A percentile compares a stretch with the other conserved stretches of the same genome.
These are phyloP conservation scores for Heloderma charlesbogerti DNA, from an alignment of 2,113 vertebrate species.

Conservation along the genomic window DNA sequence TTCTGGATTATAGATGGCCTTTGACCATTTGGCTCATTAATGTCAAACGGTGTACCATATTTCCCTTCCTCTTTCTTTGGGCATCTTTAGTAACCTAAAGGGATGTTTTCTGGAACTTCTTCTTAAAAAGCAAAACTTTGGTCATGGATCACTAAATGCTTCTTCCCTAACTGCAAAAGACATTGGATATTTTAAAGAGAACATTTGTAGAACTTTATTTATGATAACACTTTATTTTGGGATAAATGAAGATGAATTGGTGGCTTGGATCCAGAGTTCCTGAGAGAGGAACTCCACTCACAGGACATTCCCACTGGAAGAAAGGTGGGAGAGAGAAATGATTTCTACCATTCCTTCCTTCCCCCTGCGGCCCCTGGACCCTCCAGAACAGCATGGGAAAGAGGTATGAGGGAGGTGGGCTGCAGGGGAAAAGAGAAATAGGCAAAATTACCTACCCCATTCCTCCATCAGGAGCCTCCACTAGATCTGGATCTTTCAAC, in stretches of 20 bases:
- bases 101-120: neutral
- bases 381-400: too few relatives aligned
- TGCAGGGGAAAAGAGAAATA: too few relatives aligned
- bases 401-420: too few relatives aligned
- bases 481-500: neutral
- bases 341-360: neutral
- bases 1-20: neutral
- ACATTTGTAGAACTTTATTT: neutral
- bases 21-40: neutral
- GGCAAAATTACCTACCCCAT: neutral
- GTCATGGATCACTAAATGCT: conserved; percentile 8
- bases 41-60: neutral
- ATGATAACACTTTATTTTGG: neutral
- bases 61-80: neutral
- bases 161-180: conserved; percentile 17
- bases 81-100: neutral
- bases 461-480: neutral
- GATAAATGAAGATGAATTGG: neutral
- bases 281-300: neutral
- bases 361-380: too few relatives aligned
- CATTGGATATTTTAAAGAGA: neutral
- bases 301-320: neutral
- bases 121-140: neutral
- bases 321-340: neutral
- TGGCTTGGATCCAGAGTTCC: neutral